Percentiles rank a stretch among this genome's conserved stretches.
phyloP scores from a whole-genome alignment of 2,797 vertebrate species.

The Taenioides sp. region DNA sequence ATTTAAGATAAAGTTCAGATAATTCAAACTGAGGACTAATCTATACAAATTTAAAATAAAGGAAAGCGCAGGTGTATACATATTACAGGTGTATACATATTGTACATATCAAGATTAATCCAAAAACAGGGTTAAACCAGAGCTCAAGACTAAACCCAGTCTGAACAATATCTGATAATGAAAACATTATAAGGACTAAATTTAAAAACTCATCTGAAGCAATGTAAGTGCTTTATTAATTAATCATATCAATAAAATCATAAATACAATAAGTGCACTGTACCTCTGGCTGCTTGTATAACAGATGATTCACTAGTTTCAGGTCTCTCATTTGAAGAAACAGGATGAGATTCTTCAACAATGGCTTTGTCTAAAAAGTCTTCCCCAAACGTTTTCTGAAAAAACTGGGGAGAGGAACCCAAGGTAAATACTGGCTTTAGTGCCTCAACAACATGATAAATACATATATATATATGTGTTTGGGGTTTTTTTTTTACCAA shows the following conservation, averaged over 20 bases:
- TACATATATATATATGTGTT: slow-evolving; percentile 4
- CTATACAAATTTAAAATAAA: neutral
- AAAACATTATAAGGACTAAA: neutral
- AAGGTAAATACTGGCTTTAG: neutral
- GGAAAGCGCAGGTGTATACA: neutral
- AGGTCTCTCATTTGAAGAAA: slow-evolving; percentile 49
- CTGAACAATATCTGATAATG: neutral
- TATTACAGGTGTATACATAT: neutral
- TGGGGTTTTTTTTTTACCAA: too few species aligned
- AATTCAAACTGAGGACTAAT: too few species aligned
- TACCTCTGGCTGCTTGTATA: slow-evolving; percentile 78
- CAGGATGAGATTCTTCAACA: slow-evolving; percentile 22
- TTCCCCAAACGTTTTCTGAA: slow-evolving; percentile 68
- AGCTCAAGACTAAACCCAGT: too few species aligned
- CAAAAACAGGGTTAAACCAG: neutral
- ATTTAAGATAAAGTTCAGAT: neutral
- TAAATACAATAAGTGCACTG: neutral
- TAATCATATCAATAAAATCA: too few species aligned
- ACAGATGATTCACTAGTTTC: slow-evolving; percentile 61
- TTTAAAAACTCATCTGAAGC: neutral
- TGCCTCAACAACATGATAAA: neutral
- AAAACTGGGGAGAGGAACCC: slow-evolving; percentile 62
- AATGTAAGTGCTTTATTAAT: too few species aligned
- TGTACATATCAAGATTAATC: neutral
- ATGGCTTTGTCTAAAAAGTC: slow-evolving; percentile 56